Conservation (phyloP, 35 echinoderm and acorn worm species). For the Lytechinus variegatus region DNA sequence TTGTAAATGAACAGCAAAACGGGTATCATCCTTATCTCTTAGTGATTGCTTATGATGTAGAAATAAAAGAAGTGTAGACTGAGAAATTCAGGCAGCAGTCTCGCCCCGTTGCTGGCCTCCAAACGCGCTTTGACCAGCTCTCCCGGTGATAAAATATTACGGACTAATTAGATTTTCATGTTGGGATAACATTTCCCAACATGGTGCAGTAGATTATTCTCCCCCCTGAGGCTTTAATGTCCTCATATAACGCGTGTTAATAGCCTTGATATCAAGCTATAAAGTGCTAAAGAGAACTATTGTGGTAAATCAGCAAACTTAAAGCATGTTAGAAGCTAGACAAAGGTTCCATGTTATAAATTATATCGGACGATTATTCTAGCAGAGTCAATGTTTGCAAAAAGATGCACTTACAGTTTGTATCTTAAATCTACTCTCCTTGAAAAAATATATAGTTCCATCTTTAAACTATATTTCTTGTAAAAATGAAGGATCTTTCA, state of each 20-base stretch:
- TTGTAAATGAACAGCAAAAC: too few relatives aligned
- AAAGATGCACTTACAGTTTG: too few relatives aligned
- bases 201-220: background rate
- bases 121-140: background rate
- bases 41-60: too few relatives aligned
- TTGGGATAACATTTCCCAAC: conserved; percentile 3
- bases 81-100: background rate
- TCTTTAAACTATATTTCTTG: too few relatives aligned
- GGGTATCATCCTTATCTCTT: too few relatives aligned
- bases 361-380: too few relatives aligned
- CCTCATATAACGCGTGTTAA: background rate
- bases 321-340: background rate
- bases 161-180: background rate
- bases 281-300: background rate
- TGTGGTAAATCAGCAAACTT: background rate
- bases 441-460: too few relatives aligned
- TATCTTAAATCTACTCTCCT: too few relatives aligned
- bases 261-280: background rate
- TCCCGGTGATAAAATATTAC: background rate
- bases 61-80: background rate
- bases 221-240: background rate
- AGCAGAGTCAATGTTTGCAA: too few relatives aligned
- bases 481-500: too few relatives aligned
- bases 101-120: background rate
- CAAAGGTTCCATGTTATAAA: too few relatives aligned